These are phyloP conservation scores for Gadus macrocephalus DNA, from an alignment of 2,113 vertebrate genomes.

Conservation along the genomic window DNA sequence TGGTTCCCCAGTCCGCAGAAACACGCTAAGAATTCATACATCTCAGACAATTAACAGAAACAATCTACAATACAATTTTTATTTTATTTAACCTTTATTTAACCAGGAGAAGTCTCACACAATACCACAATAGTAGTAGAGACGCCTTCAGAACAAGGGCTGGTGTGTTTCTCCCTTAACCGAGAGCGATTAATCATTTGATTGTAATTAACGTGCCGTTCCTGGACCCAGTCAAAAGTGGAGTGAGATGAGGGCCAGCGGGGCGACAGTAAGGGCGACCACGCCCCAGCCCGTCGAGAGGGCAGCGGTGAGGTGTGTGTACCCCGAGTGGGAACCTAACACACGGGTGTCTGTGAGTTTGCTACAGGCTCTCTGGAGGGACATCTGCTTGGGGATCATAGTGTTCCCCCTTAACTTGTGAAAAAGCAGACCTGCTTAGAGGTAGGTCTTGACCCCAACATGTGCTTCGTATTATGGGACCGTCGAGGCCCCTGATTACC, in stretches of 20 bases:
- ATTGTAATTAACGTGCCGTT: no score
- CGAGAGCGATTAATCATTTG: no score
- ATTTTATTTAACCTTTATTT: no score
- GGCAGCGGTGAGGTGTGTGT: no score
- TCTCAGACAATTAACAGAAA: conserved; percentile 9
- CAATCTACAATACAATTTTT: background rate
- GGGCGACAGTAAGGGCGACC: no score
- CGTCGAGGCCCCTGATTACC: conserved; percentile 7
- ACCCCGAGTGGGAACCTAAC: background rate
- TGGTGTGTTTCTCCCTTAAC: no score
- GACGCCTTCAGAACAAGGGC: no score
- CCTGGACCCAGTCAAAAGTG: no score
- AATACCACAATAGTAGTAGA: background rate
- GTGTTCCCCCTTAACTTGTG: conserved; percentile 38
- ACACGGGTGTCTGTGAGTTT: conserved; percentile 24
- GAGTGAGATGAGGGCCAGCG: no score
- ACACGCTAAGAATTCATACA: background rate
- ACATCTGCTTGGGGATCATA: conserved; percentile 32
- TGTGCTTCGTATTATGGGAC: conserved; percentile 63
- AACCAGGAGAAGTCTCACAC: no score
- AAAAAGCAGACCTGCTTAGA: conserved; percentile 62
- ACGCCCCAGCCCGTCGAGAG: no score
- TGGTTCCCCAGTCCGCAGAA: conserved; percentile 7
- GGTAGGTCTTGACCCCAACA: conserved; percentile 61
- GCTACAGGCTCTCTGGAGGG: conserved; percentile 34